Evolutionary conservation across 2,888 invertebrate species (phyloP), one percentile per base, ranked within the genome.

Genomic region (Deroplatys truncata): DNA sequence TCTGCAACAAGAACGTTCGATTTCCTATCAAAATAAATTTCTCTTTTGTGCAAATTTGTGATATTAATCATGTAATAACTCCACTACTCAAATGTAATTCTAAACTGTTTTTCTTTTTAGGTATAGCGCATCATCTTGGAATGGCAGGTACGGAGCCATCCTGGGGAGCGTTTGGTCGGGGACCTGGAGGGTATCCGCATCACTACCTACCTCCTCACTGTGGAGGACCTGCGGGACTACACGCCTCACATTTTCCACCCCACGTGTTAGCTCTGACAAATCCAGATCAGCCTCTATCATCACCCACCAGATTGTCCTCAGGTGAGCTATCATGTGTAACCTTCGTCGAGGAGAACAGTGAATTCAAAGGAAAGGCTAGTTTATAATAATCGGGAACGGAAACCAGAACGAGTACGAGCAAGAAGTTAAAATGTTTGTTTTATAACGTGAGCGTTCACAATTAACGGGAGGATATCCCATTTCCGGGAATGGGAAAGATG

Each of bases 61-160:
- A 43, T 7, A 13, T 43, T 0, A 10, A 43, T 43, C 10, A 13
- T 43, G 7, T 43, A 43, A 43, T 1, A 1, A 13, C 7, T 43
- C 1, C 7, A 43, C 10, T 43, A 43, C 7, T 7, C 7, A 43
- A 43, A 1, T 43, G 43, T 43, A 43, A 43, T 43, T 0, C 10
- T 13, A 13, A 43, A 43, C 43, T 9, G 3, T 85, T 88, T 83
- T 72, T 82, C 10, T 25, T 16, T 43, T 82, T 93, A 97, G 97
- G 97, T 91, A 96, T 97, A 92, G 97, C 97, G 0, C 97, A 97
- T 92, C 97, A 97, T 93, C 92, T 97, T 91, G 96, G 91, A 28
- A 89, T 90, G 89, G 85, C 56, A 0, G 87, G 83, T 1, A 9
- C 87, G 43, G 91, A 90, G 29, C 89, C 88, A 5, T 88, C 88